Conservation (phyloP, 1,140 invertebrate species). For the Dendroctonus ponderosae region DNA sequence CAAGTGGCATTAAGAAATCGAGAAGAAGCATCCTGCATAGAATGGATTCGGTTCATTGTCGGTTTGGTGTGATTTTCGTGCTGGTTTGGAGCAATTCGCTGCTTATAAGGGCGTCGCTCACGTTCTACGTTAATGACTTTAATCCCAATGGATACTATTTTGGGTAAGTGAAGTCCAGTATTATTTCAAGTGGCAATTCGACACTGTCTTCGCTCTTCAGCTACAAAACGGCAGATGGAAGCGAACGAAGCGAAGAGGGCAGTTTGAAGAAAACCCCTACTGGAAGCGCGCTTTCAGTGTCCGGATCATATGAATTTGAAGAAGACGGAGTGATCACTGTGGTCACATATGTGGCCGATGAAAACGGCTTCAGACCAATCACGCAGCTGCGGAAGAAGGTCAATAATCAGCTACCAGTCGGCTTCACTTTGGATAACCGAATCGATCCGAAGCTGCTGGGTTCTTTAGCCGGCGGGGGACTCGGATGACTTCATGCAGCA, state of each 20-base stretch:
- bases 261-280: background rate
- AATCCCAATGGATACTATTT: background rate
- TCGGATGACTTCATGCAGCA: conserved; percentile 1
- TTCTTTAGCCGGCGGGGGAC: conserved; percentile 14
- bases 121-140: background rate
- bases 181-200: background rate
- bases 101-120: no score
- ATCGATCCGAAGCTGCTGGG: conserved; percentile 17
- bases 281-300: background rate
- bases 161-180: background rate
- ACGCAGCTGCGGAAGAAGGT: conserved; percentile 1
- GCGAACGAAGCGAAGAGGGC: conserved; percentile 11
- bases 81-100: no score
- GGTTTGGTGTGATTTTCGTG: no score
- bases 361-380: conserved; percentile 12
- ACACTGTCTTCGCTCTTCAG: background rate
- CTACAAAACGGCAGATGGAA: conserved; percentile 10
- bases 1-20: no score
- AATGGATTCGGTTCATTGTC: no score
- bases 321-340: conserved; percentile 12
- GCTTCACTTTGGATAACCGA: conserved; percentile 12
- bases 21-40: no score
- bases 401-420: conserved; percentile 3
- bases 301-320: conserved; percentile 14
- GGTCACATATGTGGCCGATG: conserved; percentile 14